A percentile compares a stretch with the other conserved stretches of the same genome.
phyloP scores from a whole-genome alignment of 1,140 invertebrate genomes.

The Sitobion miscanthi region DNA sequence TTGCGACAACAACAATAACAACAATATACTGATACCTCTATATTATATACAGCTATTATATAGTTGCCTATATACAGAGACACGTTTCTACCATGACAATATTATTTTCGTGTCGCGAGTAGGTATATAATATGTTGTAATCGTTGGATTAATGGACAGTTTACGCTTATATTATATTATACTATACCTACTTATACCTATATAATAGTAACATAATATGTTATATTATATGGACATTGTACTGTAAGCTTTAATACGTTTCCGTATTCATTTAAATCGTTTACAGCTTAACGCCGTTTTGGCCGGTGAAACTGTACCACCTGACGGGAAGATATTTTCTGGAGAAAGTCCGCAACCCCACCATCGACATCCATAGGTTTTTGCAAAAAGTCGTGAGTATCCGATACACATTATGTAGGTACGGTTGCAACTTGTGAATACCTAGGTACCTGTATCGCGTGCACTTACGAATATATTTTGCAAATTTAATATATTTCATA shows the following conservation, averaged over 20 bases:
- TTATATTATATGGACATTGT: neutral
- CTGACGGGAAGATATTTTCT: slow-evolving; percentile 73
- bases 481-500: neutral
- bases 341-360: slow-evolving; percentile 74
- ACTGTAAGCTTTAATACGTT: neutral
- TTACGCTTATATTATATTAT: neutral
- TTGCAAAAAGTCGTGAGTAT: slow-evolving; percentile 78
- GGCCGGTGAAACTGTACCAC: slow-evolving; percentile 73
- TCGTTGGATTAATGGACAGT: neutral
- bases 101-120: neutral
- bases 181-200: neutral
- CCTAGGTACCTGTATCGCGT: neutral
- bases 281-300: slow-evolving; percentile 66
- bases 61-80: neutral
- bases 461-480: neutral
- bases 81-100: neutral
- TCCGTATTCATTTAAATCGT: slow-evolving; percentile 41
- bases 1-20: neutral
- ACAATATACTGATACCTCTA: neutral
- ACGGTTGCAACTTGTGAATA: neutral
- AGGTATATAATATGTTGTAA: neutral
- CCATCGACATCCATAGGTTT: slow-evolving; percentile 73
- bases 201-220: neutral
- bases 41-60: neutral
- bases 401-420: neutral